phyloP scores from a whole-genome alignment of 2,888 invertebrate genomes.

The Rhimphoctona megacephalus region DNA sequence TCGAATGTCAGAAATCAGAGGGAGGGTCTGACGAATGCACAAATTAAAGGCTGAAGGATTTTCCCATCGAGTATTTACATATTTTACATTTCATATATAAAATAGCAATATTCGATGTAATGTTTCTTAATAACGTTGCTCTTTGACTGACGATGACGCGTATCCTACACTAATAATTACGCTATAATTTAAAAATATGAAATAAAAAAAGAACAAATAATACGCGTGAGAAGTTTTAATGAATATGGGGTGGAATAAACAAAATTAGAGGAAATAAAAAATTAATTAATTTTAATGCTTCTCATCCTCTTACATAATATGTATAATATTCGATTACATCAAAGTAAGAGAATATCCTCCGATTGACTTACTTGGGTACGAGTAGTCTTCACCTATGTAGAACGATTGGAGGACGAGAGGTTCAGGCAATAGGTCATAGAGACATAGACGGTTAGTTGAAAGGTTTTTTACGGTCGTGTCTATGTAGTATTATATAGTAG shows the following conservation, averaged over 20 bases:
- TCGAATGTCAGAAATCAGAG: conserved; percentile 22
- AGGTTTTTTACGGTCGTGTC: conserved; percentile 62
- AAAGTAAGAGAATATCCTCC: conserved; percentile 69
- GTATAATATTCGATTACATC: conserved; percentile 68
- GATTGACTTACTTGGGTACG: conserved; percentile 88
- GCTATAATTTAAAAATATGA: conserved; percentile 40
- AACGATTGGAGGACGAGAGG: conserved; percentile 80
- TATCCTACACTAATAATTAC: conserved; percentile 73
- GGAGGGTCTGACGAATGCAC: conserved; percentile 58
- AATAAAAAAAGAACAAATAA: conserved; percentile 14
- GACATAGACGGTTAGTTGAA: conserved; percentile 79
- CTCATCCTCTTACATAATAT: conserved; percentile 62
- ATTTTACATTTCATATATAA: conserved; percentile 47
- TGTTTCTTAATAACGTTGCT: conserved; percentile 75
- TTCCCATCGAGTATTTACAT: conserved; percentile 57
- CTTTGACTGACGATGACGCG: conserved; percentile 77
- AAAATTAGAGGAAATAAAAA: background rate
- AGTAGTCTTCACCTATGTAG: conserved; percentile 87
- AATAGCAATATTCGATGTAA: conserved; percentile 47
- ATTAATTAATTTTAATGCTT: conserved; percentile 41
- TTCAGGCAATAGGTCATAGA: conserved; percentile 81
- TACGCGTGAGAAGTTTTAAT: conserved; percentile 57
- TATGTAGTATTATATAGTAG: conserved; percentile 59
- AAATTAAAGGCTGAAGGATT: conserved; percentile 41
- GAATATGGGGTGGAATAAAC: conserved; percentile 17